Evolutionary conservation across 2,113 vertebrate genomes (phyloP), one percentile per base, ranked within the genome.

Genomic region (Tragelaphus strepsiceros): DNA sequence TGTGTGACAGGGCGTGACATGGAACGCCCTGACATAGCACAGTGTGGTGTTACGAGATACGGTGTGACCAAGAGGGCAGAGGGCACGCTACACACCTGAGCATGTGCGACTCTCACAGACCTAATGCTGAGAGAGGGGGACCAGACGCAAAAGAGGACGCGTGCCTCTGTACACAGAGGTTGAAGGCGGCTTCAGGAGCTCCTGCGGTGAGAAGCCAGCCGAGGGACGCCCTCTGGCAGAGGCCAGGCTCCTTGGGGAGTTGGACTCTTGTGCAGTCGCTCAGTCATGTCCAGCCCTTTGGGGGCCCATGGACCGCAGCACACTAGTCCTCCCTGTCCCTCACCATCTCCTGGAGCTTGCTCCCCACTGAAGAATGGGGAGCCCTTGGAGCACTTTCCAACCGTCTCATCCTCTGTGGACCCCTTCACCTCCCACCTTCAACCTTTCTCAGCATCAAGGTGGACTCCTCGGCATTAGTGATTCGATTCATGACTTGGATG

Each of bases 131-230:
- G 46, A 56, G 6, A 32, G 53, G 28, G 35, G 53, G 51, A 21
- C 17, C 9, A 17, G 30, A 3, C 2, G 2, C 17, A 10, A 3
- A 46, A 7, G 2, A 26, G 16, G 5, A 2, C 3, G 1, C 0
- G 10, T 7, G 28, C 35, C 71, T 22, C 1, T 8, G 43, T 30
- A 21, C 5, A 21, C 78, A 22, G 78, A 92, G 59, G 24, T 71
- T 7, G 28, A 24, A 32, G 22, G 2, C 12, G 14, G 2, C 54
- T 4, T 6, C 10, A 13, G 7, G 7, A 3, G 49, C 54, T 49
- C 17, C 12, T 49, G n/a, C 21, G 16, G 22, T 6, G 61, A n/a
- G 7, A 56, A 22, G n/a, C 56, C 62, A 11, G 71, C 12, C 1
- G 1, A 0, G 32, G 1, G 17, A 14, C 19, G 10, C 56, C 26